These are phyloP conservation scores for Tringa solitaria DNA, from an alignment of 2,113 vertebrate species.

Conservation along the genomic window DNA sequence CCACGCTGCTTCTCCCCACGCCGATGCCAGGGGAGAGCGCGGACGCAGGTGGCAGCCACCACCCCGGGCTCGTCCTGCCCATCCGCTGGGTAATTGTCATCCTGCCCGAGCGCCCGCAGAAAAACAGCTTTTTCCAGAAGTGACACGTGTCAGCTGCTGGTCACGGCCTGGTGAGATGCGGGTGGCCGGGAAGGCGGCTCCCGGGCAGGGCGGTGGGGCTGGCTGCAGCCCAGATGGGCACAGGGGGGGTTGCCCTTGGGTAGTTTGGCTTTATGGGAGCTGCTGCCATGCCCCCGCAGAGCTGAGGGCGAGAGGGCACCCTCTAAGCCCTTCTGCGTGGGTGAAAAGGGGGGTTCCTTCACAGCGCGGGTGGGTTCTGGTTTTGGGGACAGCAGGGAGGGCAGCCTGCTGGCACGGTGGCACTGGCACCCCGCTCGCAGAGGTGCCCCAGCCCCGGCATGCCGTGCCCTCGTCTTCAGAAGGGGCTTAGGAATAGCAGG, in stretches of 20 bases:
- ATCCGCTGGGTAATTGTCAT: not conserved
- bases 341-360: not conserved
- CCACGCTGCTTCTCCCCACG: not conserved
- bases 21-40: not conserved
- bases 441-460: fast-evolving
- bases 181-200: not conserved
- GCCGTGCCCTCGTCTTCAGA: not conserved
- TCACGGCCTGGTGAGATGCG: not conserved
- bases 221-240: not conserved
- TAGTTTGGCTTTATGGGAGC: fast-evolving
- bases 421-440: fast-evolving
- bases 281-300: not conserved
- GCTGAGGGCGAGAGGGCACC: fast-evolving
- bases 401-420: not conserved
- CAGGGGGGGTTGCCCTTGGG: fast-evolving
- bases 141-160: not conserved
- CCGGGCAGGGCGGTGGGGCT: fast-evolving
- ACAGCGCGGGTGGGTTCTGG: fast-evolving
- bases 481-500: not conserved
- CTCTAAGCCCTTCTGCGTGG: fast-evolving
- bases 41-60: not conserved
- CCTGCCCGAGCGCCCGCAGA: not conserved
- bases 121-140: not conserved
- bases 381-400: not conserved
- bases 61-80: not conserved